Evolutionary conservation across 1,140 invertebrate genomes (phyloP).

Genomic region (Notospermus geniculatus): DNA sequence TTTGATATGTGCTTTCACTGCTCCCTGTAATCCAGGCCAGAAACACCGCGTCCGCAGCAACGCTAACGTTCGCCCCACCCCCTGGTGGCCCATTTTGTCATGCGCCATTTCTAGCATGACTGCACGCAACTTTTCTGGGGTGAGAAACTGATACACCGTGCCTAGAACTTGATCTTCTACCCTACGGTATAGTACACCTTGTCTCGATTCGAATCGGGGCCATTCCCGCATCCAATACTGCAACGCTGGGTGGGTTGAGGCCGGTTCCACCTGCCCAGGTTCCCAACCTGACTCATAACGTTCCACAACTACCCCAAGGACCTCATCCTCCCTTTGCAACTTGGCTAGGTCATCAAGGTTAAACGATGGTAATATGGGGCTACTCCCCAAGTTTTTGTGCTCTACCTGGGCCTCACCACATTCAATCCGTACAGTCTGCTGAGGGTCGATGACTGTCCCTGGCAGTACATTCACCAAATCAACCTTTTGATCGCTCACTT

Average conservation of each 20-base stretch:
- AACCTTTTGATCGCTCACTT: too few relatives aligned
- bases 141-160: background rate
- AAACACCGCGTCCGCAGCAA: slow-evolving; percentile 15
- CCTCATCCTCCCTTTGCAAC: background rate
- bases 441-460: background rate
- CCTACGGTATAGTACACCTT: too few relatives aligned
- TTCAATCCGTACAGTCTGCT: background rate
- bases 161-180: too few relatives aligned
- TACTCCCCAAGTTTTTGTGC: background rate
- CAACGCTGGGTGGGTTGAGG: background rate
- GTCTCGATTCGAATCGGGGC: background rate
- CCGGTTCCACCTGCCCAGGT: background rate
- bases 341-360: background rate
- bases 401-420: background rate
- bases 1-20: slow-evolving; percentile 8
- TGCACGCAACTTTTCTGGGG: background rate
- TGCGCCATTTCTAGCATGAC: slow-evolving; percentile 3
- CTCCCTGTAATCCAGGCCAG: slow-evolving; percentile 15
- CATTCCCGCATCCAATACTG: slow-evolving; percentile 3
- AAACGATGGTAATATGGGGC: background rate
- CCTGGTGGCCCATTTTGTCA: slow-evolving; percentile 19
- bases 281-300: background rate
- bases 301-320: background rate
- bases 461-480: too few relatives aligned
- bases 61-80: slow-evolving; percentile 8